These are phyloP conservation scores for Theocolax elegans DNA, from an alignment of 1,140 invertebrate species.

Conservation along the genomic window DNA sequence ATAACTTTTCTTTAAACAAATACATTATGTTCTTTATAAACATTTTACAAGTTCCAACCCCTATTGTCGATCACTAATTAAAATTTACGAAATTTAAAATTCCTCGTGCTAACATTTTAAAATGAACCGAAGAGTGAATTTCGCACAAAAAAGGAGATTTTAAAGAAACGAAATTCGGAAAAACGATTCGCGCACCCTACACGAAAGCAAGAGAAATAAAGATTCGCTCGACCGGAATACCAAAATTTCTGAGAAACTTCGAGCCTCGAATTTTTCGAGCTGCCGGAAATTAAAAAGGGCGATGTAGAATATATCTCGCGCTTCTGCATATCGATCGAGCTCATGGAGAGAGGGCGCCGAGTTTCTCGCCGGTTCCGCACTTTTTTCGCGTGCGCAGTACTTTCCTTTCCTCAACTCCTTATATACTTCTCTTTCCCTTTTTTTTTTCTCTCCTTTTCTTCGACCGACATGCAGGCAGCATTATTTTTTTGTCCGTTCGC, in stretches of 20 bases:
- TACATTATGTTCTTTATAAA: too few species aligned
- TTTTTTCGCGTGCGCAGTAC: conserved; percentile 26
- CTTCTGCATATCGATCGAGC: neutral
- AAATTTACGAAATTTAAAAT: too few species aligned
- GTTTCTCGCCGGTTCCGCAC: conserved; percentile 23
- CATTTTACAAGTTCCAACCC: too few species aligned
- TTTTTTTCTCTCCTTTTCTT: neutral
- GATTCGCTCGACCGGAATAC: neutral
- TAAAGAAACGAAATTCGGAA: too few species aligned
- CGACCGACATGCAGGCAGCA: neutral
- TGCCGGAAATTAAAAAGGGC: conserved; percentile 5
- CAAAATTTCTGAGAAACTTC: neutral
- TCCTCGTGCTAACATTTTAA: too few species aligned
- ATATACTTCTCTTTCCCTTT: neutral
- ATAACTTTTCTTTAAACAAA: too few species aligned
- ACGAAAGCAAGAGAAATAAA: too few species aligned
- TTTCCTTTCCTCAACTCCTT: neutral
- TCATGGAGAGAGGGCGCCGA: neutral
- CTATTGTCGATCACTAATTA: too few species aligned
- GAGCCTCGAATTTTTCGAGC: too few species aligned
- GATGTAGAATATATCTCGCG: neutral
- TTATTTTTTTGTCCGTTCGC: conserved; percentile 2
- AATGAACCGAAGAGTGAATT: too few species aligned
- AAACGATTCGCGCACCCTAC: too few species aligned
- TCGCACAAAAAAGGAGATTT: too few species aligned